These are phyloP conservation scores for Oedothorax gibbosus DNA, from an alignment of 1,140 invertebrate genomes.

Conservation along the genomic window DNA sequence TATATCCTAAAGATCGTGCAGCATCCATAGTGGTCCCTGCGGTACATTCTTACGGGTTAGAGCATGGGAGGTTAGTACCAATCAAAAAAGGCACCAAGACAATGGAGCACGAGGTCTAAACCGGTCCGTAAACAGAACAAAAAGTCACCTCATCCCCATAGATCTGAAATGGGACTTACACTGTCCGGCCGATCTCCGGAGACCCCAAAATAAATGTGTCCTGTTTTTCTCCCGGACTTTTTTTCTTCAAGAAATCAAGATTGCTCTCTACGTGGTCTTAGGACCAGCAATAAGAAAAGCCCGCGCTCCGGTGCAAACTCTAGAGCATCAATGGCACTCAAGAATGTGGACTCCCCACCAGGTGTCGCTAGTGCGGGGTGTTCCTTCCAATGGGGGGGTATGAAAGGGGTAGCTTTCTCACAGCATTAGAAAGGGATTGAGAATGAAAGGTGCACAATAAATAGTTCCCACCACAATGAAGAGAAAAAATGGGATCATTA, in stretches of 20 bases:
- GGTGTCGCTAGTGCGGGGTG: slow-evolving; percentile 24
- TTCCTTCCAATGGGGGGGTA: slow-evolving; percentile 17
- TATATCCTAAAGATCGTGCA: slow-evolving; percentile 22
- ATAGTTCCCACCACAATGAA: slow-evolving; percentile 24
- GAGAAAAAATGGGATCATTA: slow-evolving; percentile 43
- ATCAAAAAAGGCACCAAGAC: slow-evolving; percentile 20
- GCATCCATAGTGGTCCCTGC: background rate
- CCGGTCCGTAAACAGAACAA: slow-evolving; percentile 28
- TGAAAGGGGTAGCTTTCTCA: slow-evolving; percentile 18
- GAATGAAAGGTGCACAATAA: slow-evolving; percentile 41
- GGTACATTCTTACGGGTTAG: slow-evolving; percentile 28
- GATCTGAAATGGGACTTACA: slow-evolving; percentile 31
- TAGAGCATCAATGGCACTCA: slow-evolving; percentile 28
- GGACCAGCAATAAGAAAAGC: slow-evolving; percentile 10
- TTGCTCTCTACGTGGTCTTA: background rate
- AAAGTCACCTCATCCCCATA: slow-evolving; percentile 12
- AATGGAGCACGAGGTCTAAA: slow-evolving; percentile 32
- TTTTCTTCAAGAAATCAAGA: slow-evolving; percentile 1
- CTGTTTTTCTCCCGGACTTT: slow-evolving; percentile 13
- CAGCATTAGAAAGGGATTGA: slow-evolving; percentile 40
- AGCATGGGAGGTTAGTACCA: background rate
- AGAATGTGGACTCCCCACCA: background rate
- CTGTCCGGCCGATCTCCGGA: background rate
- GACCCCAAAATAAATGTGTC: background rate
- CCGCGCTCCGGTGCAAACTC: slow-evolving; percentile 38